Evolutionary conservation across 2,113 vertebrate genomes (phyloP).

Genomic region (Condylura cristata): DNA sequence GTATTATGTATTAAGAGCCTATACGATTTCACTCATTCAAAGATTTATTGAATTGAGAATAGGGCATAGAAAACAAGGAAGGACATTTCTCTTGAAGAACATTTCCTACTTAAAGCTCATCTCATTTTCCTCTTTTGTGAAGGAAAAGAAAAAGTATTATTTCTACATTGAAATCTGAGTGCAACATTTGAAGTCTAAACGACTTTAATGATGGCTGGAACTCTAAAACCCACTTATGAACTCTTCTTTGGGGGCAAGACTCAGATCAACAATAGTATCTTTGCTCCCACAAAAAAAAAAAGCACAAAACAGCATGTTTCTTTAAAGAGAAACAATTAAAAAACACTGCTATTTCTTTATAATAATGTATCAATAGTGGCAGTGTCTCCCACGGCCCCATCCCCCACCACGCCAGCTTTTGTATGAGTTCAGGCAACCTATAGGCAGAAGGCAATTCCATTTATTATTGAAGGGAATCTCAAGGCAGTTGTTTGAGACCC

Average conservation of each 20-base stretch:
- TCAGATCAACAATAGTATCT: constrained; percentile 38
- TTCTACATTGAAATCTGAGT: constrained; percentile 58
- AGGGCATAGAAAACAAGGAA: constrained; percentile 47
- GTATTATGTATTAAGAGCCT: constrained; percentile 69
- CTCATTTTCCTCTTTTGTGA: constrained; percentile 56
- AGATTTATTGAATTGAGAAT: constrained; percentile 55
- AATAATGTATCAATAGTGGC: constrained; percentile 73
- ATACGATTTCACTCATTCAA: constrained; percentile 54
- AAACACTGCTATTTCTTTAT: constrained; percentile 63
- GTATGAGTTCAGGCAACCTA: constrained; percentile 86
- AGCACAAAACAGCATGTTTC: constrained; percentile 1
- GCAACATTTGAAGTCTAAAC: constrained; percentile 61
- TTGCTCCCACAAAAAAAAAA: constrained; percentile 28
- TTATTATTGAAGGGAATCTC: constrained; percentile 92
- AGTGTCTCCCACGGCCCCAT: neutral
- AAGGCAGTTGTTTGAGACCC: constrained; percentile 89
- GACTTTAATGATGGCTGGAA: neutral
- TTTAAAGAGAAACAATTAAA: constrained; percentile 62
- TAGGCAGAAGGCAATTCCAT: constrained; percentile 91
- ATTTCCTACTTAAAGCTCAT: constrained; percentile 56
- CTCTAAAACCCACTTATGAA: constrained; percentile 63
- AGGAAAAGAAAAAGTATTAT: constrained; percentile 53
- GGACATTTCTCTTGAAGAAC: constrained; percentile 27
- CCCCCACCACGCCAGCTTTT: constrained; percentile 65
- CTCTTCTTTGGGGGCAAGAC: constrained; percentile 24